phyloP scores from a whole-genome alignment of 1,140 invertebrate species.

The Panagrolaimus sp. region DNA sequence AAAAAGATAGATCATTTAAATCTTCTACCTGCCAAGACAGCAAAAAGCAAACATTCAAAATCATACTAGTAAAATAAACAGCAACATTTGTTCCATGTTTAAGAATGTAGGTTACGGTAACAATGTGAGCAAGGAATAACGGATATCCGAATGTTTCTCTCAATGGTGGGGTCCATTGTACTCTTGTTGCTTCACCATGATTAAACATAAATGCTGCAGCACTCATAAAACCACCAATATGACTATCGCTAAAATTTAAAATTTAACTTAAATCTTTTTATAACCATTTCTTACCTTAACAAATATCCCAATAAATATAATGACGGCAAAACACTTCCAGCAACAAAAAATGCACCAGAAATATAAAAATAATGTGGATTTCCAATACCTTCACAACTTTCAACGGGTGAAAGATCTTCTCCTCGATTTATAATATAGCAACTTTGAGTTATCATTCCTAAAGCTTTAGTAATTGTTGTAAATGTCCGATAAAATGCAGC shows the following conservation, averaged over 20 bases:
- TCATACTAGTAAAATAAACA: conserved; percentile 60
- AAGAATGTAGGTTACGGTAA: conserved; percentile 59
- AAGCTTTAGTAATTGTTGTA: conserved; percentile 58
- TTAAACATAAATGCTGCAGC: conserved; percentile 71
- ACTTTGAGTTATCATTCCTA: conserved; percentile 60
- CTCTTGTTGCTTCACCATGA: conserved; percentile 72
- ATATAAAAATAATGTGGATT: conserved; percentile 57
- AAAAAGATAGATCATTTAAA: conserved; percentile 12
- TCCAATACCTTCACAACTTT: conserved; percentile 68
- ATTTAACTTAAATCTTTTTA: conserved; percentile 22
- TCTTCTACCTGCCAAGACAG: conserved; percentile 39
- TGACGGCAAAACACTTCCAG: conserved; percentile 45
- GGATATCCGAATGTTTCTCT: conserved; percentile 77
- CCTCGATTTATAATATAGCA: conserved; percentile 68
- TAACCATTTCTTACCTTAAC: conserved; percentile 33
- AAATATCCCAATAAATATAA: conserved; percentile 49
- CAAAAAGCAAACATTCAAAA: conserved; percentile 58
- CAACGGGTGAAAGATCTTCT: conserved; percentile 64
- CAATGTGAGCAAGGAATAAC: conserved; percentile 63
- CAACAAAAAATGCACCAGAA: conserved; percentile 44
- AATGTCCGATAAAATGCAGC: conserved; percentile 64
- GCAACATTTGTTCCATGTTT: conserved; percentile 48
- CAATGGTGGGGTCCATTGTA: conserved; percentile 77
- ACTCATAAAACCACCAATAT: conserved; percentile 68
- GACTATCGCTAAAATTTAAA: conserved; percentile 63